A percentile compares a stretch with the other conserved stretches of the same genome.
These are phyloP conservation scores for Pollachius pollachius DNA, from an alignment of 2,113 vertebrate genomes.

Conservation along the genomic window DNA sequence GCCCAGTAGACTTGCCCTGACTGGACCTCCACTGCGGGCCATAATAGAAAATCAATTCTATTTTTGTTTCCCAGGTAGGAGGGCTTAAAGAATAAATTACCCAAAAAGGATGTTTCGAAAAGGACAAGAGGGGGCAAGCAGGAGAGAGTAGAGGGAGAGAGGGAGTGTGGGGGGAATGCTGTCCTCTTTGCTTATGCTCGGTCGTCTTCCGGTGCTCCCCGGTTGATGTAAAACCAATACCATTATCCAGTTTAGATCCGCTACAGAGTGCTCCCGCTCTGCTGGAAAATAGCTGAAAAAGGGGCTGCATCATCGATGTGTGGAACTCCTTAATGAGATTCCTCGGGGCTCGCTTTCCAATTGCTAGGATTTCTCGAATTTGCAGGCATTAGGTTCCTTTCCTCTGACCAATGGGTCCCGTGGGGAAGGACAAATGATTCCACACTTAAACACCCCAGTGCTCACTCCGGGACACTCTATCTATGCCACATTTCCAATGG, in stretches of 20 bases:
- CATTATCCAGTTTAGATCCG: constrained; percentile 65
- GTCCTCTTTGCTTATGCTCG: constrained; percentile 56
- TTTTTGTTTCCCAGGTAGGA: constrained; percentile 62
- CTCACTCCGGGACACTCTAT: constrained; percentile 51
- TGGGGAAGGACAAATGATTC: constrained; percentile 59
- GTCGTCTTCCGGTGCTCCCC: constrained; percentile 50
- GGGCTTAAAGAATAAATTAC: constrained; percentile 71
- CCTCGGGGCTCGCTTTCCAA: constrained; percentile 48
- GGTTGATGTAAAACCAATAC: constrained; percentile 75
- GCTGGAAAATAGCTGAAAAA: constrained; percentile 47
- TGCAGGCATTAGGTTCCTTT: constrained; percentile 38
- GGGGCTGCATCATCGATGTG: constrained; percentile 48
- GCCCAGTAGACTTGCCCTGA: constrained; percentile 46
- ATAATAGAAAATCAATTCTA: constrained; percentile 74
- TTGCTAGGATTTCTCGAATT: constrained; percentile 58
- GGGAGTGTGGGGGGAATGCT: constrained; percentile 24
- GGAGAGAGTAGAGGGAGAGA: constrained; percentile 17
- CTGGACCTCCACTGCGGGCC: constrained; percentile 60
- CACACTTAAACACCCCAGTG: constrained; percentile 57
- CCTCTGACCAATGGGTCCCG: constrained; percentile 36
- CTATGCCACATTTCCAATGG: constrained; percentile 32
- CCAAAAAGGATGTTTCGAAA: constrained; percentile 2
- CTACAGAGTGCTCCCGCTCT: constrained; percentile 40
- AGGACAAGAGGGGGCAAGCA: constrained; percentile 27
- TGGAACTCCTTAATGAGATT: constrained; percentile 62